Evolutionary conservation across 2,888 invertebrate species (phyloP).

Genomic region (Flexamia atlantica): DNA sequence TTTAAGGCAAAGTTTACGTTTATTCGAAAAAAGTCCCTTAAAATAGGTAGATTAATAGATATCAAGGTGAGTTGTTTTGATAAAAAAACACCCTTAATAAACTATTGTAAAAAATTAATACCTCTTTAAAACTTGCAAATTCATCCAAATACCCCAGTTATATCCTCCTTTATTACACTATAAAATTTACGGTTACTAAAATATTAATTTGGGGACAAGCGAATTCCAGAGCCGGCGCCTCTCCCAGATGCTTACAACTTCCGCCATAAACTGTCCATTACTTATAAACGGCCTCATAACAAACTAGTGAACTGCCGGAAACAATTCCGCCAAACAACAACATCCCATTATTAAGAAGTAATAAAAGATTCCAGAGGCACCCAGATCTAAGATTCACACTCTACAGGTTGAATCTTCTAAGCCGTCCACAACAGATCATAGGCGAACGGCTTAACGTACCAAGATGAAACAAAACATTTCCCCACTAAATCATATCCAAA

Average conservation of each 20-base stretch:
- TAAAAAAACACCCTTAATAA: too few relatives aligned
- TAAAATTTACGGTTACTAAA: constrained; percentile 38
- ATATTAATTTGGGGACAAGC: constrained; percentile 22
- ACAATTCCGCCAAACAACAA: constrained; percentile 18
- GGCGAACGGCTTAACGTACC: too few relatives aligned
- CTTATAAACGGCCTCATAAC: constrained; percentile 28
- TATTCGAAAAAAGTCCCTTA: too few relatives aligned
- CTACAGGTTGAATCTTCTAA: too few relatives aligned
- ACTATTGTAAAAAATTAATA: too few relatives aligned
- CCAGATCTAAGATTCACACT: too few relatives aligned
- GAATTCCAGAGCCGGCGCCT: constrained; percentile 22
- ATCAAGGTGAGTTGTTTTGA: too few relatives aligned
- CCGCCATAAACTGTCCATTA: constrained; percentile 26
- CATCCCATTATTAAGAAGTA: not conserved
- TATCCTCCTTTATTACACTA: not conserved
- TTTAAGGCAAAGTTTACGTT: too few relatives aligned
- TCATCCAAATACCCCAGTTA: not conserved
- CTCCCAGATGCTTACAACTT: constrained; percentile 37
- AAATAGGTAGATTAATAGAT: too few relatives aligned
- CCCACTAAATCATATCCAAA: too few relatives aligned
- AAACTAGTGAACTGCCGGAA: not conserved
- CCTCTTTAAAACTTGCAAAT: not conserved
- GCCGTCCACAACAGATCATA: too few relatives aligned
- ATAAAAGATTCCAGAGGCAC: not conserved
- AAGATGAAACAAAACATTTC: too few relatives aligned